phyloP scores from a whole-genome alignment of 2,113 vertebrate species.

The Octodon degus region DNA sequence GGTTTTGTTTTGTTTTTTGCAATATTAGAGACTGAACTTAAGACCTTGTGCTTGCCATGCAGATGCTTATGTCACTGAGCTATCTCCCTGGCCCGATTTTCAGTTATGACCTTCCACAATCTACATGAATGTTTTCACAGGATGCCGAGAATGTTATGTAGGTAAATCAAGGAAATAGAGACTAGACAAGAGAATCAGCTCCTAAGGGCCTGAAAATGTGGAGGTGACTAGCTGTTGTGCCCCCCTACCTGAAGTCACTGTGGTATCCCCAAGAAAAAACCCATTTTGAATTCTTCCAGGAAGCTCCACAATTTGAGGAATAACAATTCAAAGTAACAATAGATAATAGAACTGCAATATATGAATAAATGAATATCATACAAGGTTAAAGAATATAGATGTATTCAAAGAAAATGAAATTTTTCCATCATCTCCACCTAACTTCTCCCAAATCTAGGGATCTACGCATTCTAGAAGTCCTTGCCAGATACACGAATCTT shows the following conservation, averaged over 20 bases:
- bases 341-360: neutral
- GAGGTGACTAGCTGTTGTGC: no score
- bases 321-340: neutral
- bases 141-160: neutral
- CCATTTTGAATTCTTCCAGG: no score
- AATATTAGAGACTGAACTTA: no score
- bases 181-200: neutral
- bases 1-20: no score
- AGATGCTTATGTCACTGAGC: no score
- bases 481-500: neutral
- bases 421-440: neutral
- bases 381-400: neutral
- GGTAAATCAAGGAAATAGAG: neutral
- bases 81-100: no score
- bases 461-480: neutral
- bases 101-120: neutral
- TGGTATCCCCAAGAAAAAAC: no score
- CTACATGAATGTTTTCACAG: neutral
- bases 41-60: no score
- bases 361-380: neutral
- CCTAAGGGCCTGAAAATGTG: neutral
- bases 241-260: no score
- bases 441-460: neutral
- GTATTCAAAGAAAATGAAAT: neutral
- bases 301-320: no score